Evolutionary conservation across 2,113 vertebrate species (phyloP).

Genomic region (Gambusia holbrooki): DNA sequence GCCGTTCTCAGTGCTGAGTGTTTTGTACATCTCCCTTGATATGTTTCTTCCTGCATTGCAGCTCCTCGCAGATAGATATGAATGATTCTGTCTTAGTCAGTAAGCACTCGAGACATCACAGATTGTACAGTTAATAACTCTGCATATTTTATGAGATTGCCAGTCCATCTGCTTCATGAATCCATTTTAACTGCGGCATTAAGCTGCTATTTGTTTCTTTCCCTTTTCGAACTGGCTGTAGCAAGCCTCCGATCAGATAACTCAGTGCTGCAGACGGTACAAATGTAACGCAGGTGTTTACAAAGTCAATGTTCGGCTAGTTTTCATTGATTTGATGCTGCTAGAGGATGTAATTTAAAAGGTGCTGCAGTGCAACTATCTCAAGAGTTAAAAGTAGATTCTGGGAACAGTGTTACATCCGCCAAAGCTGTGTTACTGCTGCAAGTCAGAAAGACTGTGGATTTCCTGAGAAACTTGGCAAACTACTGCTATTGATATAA

Average conservation of each 20-base stretch:
- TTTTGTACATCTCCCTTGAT: constrained; percentile 28
- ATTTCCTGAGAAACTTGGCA: not conserved
- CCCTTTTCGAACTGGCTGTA: not conserved
- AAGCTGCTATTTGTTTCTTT: not conserved
- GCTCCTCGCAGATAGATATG: constrained; percentile 35
- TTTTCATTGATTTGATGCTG: not conserved
- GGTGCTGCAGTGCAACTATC: not conserved
- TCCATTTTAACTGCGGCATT: constrained; percentile 29
- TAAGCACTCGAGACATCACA: constrained; percentile 53
- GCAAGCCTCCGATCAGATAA: not conserved
- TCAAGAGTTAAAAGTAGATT: not conserved
- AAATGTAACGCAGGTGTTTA: not conserved
- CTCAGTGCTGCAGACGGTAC: not conserved
- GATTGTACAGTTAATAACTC: constrained; percentile 73
- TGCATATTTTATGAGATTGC: constrained; percentile 81
- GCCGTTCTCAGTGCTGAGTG: constrained; percentile 27
- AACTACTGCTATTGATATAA: not conserved
- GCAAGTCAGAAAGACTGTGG: not conserved
- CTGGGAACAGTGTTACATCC: not conserved
- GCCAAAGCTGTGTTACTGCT: not conserved
- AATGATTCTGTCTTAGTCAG: constrained; percentile 35
- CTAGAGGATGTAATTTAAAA: not conserved
- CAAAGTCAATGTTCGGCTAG: not conserved
- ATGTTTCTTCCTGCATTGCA: constrained; percentile 31
- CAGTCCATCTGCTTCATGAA: constrained; percentile 77